phyloP scores from a whole-genome alignment of 2,113 vertebrate species.

The Pseudolaguvia tuberculata region DNA sequence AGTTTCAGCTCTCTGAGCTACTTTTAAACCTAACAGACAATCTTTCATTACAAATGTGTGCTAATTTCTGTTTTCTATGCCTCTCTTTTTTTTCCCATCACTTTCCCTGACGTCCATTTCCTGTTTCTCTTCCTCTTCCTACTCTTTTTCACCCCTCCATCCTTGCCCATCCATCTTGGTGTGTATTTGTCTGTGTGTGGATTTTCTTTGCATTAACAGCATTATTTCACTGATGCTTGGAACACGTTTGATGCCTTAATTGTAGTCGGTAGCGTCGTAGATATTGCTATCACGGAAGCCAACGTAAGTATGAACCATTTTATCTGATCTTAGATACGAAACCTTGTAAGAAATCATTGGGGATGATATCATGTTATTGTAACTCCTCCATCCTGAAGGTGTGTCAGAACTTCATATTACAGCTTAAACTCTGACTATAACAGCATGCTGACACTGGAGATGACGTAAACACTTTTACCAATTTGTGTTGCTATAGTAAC shows the following conservation, averaged over 20 bases:
- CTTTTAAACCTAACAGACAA: constrained; percentile 9
- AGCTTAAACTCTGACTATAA: not conserved
- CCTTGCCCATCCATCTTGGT: constrained; percentile 65
- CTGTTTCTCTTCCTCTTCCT: constrained; percentile 5
- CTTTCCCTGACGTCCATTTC: constrained; percentile 27
- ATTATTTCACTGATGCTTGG: constrained; percentile 99
- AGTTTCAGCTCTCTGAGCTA: constrained; percentile 19
- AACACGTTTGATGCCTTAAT: constrained; percentile 99
- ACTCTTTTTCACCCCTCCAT: constrained; percentile 37
- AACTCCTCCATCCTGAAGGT: not conserved
- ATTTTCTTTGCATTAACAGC: constrained; percentile 76
- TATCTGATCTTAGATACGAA: constrained; percentile 66
- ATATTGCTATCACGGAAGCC: constrained; percentile 99
- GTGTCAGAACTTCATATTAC: not conserved
- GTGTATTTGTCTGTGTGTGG: constrained; percentile 1
- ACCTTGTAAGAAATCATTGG: constrained; percentile 55
- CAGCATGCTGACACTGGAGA: not conserved
- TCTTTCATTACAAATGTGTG: constrained; percentile 27
- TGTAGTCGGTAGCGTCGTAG: constrained; percentile 99
- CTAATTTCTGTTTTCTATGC: constrained; percentile 58
- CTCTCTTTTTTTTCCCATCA: constrained; percentile 42
- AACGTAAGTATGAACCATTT: constrained; percentile 85
- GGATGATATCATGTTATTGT: not conserved
- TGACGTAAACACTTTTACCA: too few species aligned
- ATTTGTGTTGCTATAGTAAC: too few species aligned